Evolutionary conservation across 1,140 invertebrate species (phyloP).

Genomic region (Dinoponera quadriceps): DNA sequence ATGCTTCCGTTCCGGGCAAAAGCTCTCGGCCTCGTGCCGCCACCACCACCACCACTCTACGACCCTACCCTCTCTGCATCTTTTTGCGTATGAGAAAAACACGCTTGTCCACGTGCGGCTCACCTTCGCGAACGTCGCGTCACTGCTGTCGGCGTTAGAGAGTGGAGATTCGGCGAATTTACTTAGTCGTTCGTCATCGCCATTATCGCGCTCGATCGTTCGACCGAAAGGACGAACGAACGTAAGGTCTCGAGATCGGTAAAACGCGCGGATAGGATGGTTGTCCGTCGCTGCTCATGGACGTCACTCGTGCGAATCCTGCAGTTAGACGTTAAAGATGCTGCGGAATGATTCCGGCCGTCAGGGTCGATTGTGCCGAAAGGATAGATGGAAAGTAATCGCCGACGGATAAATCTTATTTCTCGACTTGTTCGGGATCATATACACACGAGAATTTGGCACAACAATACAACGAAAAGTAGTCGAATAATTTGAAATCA

Average conservation of each 20-base stretch:
- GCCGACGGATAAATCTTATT: slow-evolving; percentile 32
- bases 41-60: not conserved
- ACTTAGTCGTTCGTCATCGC: not conserved
- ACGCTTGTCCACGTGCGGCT: slow-evolving; percentile 54
- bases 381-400: slow-evolving; percentile 22
- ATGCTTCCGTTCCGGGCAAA: slow-evolving; percentile 73
- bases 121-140: slow-evolving; percentile 9
- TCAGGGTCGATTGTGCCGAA: slow-evolving; percentile 38
- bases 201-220: not conserved
- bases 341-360: slow-evolving; percentile 13
- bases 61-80: not conserved
- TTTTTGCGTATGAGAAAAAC: slow-evolving; percentile 38
- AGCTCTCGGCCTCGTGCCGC: slow-evolving; percentile 64
- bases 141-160: not conserved
- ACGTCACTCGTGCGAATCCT: slow-evolving; percentile 25
- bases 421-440: slow-evolving; percentile 8
- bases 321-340: slow-evolving; percentile 21
- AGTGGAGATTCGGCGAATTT: not conserved
- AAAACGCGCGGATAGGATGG: not conserved
- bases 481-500: slow-evolving; percentile 29
- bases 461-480: slow-evolving; percentile 13
- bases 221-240: not conserved
- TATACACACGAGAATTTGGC: not conserved
- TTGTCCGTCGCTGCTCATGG: not conserved
- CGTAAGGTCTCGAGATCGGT: not conserved